Evolutionary conservation across 1,140 invertebrate species (phyloP).

Genomic region (Rhizoglyphus robini): DNA sequence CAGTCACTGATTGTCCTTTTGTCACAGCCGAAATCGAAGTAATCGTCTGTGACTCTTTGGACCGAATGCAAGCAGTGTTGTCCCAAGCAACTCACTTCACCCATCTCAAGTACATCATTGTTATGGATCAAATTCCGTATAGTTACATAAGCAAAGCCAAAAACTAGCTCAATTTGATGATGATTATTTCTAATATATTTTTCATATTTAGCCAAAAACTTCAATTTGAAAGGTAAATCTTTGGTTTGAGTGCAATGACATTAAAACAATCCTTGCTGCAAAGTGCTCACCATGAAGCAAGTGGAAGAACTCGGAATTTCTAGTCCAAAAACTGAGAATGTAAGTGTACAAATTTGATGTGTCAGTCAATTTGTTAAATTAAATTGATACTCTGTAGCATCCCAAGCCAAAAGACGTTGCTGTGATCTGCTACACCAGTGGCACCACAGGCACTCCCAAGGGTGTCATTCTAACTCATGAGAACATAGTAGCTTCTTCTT

Average conservation of each 20-base stretch:
- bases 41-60: constrained; percentile 79
- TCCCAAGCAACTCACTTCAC: constrained; percentile 57
- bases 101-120: constrained; percentile 63
- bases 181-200: background rate
- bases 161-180: constrained; percentile 46
- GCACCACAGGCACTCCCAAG: constrained; percentile 91
- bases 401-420: constrained; percentile 70
- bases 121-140: constrained; percentile 55
- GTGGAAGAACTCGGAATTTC: constrained; percentile 68
- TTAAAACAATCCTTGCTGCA: constrained; percentile 40
- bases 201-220: constrained; percentile 6
- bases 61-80: constrained; percentile 69
- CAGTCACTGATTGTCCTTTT: no score
- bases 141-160: constrained; percentile 59
- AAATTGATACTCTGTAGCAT: constrained; percentile 14
- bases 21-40: constrained; percentile 60
- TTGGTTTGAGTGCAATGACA: background rate
- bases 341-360: constrained; percentile 45
- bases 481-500: constrained; percentile 73
- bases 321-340: constrained; percentile 43
- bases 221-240: background rate
- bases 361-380: background rate
- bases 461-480: constrained; percentile 87
- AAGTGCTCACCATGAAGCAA: constrained; percentile 62
- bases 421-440: constrained; percentile 91